Base-by-base conservation (phyloP, 2,113 vertebrate genomes). In the Candoia aspera region DNA sequence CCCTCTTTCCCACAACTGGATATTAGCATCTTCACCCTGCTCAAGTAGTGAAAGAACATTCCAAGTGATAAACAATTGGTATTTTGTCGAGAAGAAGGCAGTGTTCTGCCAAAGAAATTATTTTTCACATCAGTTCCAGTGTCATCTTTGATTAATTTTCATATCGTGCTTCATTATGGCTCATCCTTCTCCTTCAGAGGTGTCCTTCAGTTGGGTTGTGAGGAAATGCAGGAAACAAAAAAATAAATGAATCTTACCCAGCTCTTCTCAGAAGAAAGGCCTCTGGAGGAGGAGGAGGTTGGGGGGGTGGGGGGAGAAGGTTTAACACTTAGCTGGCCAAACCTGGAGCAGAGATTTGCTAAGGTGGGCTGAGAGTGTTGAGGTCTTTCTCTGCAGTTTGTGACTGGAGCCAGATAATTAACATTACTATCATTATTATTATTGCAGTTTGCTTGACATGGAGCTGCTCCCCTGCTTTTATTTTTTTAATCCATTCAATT, bases 121-220 rank as follows among this genome's bases (percentile, higher is more conserved):
- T 29, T 42, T 94, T 93, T 94, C 94, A 88, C 92, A 93, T 95
- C 59, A 93, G 89, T 93, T 95, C 90, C 87, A 10, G 62, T 96
- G 95, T 96, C 97, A 92, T 90, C 93, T 97, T 94, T 96, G 94
- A 97, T 97, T 97, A 96, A 96, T 96, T 94, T 96, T 87, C 0
- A 0, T 93, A 93, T 95, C 93, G 94, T 29, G 92, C 68, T 94
- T 96, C 93, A 93, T 97, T 96, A 95, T 26, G 0, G 94, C 94
- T 96, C 95, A 93, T 94, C 91, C 86, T 59, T 95, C 93, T 86
- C 92, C 95, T 94, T 95, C 94, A 94, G 93, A 96, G 93, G 86
- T 93, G 95, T 95, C 97, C 96, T 97, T 97, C 95, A 94, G 79
- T 17, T 17, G 60, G 91, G 55, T 42, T 42, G 33, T 79, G 73